Base-by-base conservation (phyloP, 64 coral and sea anemone genomes). In the Montipora capricornis region DNA sequence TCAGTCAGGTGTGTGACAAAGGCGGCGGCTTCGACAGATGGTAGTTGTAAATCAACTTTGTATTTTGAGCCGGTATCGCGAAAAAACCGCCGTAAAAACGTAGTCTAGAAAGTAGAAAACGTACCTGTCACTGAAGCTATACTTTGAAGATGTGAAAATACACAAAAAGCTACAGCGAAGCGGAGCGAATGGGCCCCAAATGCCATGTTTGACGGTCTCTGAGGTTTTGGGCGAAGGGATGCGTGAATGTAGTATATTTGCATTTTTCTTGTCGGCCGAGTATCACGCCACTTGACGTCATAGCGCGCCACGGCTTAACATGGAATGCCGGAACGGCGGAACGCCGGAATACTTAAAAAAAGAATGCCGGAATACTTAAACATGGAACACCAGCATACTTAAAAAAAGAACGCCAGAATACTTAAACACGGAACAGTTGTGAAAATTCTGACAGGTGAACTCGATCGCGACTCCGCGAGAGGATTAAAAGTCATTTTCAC, bases 201-300 rank as follows among this genome's bases (percentile, higher is more conserved):
- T 22, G n/a, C 80, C 80, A 71, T 71, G 37, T 71, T 86, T 71
- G 66, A 71, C 68, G 6, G 19, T 22, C 4, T 86, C 8, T 73
- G 44, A 12, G 22, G 44, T 47, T 22, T 4, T 73, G 61, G 2
- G 26, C 47, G 62, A 47, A 48, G 26, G 3, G 68, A 86, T 71
- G 82, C 45, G 82, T 71, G 82, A 59, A 8, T 11, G 45, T 5
- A 6, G 47, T 11, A 5, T 24, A 51, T 12, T 64, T 55, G 10
- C 5, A 17, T 49, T 44, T 48, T 44, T 67, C 15, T 69, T 73
- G 44, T 48, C 16, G 57, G 73, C 55, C 87, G 68, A 88, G 46
- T 61, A 95, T 95, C 93, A 95, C 80, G 80, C 93, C 88, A 95
- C 73, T 90, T 90, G 55, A 95, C 93, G 93, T 95, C 93, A 95